phyloP scores from a whole-genome alignment of 2,888 invertebrate species.

The Diploptera punctata region DNA sequence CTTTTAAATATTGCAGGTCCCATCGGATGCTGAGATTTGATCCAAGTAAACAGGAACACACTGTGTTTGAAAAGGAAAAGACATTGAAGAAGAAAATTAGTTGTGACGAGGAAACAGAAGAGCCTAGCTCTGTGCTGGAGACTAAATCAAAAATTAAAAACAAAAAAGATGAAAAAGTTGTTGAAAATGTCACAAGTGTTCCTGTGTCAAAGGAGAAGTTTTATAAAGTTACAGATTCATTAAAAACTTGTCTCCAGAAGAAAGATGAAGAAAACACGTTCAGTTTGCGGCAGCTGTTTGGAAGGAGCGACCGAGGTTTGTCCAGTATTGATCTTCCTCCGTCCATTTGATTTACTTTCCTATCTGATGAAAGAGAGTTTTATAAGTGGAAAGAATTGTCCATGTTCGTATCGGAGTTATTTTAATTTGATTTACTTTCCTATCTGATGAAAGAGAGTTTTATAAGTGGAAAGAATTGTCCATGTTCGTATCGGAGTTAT shows the following conservation, averaged over 20 bases:
- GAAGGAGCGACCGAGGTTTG: constrained; percentile 48
- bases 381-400: too few relatives aligned
- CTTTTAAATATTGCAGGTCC: too few relatives aligned
- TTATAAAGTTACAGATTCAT: constrained; percentile 71
- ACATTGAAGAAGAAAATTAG: constrained; percentile 46
- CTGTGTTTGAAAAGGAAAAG: constrained; percentile 62
- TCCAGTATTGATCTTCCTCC: too few relatives aligned
- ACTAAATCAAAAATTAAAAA: background rate
- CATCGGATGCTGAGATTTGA: constrained; percentile 69
- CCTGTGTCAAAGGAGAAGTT: constrained; percentile 73
- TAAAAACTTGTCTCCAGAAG: constrained; percentile 67
- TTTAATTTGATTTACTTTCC: too few relatives aligned
- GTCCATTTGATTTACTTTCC: too few relatives aligned
- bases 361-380: too few relatives aligned
- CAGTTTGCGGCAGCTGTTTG: constrained; percentile 72
- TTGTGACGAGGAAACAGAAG: constrained; percentile 26
- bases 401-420: too few relatives aligned
- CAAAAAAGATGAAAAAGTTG: constrained; percentile 47
- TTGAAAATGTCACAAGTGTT: constrained; percentile 46
- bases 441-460: too few relatives aligned
- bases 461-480: too few relatives aligned
- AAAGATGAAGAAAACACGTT: constrained; percentile 60
- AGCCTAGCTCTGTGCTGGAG: constrained; percentile 45
- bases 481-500: too few relatives aligned
- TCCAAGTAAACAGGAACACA: constrained; percentile 69